Evolutionary conservation across 2,797 vertebrate species (phyloP).

Genomic region (Alcedo quadribrachys): DNA sequence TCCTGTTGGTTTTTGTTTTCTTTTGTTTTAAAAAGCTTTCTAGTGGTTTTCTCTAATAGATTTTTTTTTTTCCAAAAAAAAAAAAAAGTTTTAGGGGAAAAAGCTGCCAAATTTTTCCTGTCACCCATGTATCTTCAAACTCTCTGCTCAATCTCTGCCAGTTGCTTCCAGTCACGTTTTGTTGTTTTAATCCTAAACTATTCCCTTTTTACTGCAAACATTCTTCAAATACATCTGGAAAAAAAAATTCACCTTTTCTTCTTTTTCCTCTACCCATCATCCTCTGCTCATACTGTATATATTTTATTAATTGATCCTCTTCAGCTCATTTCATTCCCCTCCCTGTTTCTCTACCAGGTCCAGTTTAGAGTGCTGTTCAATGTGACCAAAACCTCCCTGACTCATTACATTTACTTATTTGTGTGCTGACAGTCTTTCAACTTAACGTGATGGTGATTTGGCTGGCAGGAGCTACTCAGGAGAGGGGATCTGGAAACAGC

Average conservation of each 20-base stretch:
- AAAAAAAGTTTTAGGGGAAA: accelerated
- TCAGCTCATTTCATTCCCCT: not conserved
- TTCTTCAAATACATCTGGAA: not conserved
- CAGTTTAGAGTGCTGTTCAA: accelerated
- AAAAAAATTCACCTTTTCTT: not conserved
- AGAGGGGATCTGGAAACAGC: not conserved
- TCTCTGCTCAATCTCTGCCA: not conserved
- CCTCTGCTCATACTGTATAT: not conserved
- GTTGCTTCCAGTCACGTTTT: not conserved
- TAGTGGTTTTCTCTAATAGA: not conserved
- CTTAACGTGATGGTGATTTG: not conserved
- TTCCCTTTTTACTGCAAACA: not conserved
- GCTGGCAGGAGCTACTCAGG: not conserved
- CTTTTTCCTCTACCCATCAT: not conserved
- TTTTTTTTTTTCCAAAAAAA: accelerated
- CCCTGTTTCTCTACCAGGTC: not conserved
- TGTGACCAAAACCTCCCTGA: not conserved
- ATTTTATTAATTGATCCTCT: not conserved
- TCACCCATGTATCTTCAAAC: not conserved
- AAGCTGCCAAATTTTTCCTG: not conserved
- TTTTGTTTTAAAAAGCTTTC: not conserved
- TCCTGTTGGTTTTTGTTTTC: not conserved
- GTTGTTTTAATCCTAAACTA: not conserved
- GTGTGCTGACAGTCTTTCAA: not conserved
- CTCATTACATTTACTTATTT: not conserved